phyloP scores from a whole-genome alignment of 2,113 vertebrate genomes.

The Hassar affinis region DNA sequence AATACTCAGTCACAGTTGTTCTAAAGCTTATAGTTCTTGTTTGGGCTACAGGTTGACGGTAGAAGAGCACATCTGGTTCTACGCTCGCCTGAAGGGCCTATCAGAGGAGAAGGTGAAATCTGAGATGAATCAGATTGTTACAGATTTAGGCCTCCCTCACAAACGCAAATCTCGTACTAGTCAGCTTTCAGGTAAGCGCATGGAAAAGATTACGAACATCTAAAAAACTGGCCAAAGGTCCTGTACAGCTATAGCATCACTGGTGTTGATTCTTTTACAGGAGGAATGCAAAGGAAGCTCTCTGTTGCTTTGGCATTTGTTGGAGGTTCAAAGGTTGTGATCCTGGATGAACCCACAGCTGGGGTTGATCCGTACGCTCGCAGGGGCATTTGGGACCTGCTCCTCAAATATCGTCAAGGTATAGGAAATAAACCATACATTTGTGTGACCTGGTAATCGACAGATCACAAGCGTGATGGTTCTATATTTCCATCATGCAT shows the following conservation, averaged over 20 bases:
- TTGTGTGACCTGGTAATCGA: not conserved
- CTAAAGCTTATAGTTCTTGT: constrained; percentile 16
- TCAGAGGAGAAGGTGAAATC: constrained; percentile 85
- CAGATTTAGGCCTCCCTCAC: constrained; percentile 88
- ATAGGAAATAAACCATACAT: not conserved
- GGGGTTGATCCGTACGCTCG: constrained; percentile 96
- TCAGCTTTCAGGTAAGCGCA: constrained; percentile 84
- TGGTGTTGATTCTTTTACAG: constrained; percentile 61
- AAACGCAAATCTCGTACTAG: constrained; percentile 86
- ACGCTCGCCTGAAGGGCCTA: constrained; percentile 90
- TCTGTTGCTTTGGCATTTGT: constrained; percentile 97
- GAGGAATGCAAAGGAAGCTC: constrained; percentile 97
- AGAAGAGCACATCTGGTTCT: constrained; percentile 99
- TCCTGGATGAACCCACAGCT: constrained; percentile 95
- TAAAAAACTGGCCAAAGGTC: not conserved
- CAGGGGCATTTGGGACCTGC: constrained; percentile 95
- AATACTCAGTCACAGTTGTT: not conserved
- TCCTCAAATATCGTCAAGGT: constrained; percentile 96
- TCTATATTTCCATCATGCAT: no score
- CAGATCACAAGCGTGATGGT: not conserved
- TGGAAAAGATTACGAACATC: not conserved
- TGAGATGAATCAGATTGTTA: constrained; percentile 91
- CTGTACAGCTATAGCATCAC: not conserved
- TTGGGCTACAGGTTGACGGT: constrained; percentile 84
- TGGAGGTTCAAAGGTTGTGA: constrained; percentile 95